These are phyloP conservation scores for Tenualosa ilisha DNA, from an alignment of 2,797 vertebrate genomes.

Conservation along the genomic window DNA sequence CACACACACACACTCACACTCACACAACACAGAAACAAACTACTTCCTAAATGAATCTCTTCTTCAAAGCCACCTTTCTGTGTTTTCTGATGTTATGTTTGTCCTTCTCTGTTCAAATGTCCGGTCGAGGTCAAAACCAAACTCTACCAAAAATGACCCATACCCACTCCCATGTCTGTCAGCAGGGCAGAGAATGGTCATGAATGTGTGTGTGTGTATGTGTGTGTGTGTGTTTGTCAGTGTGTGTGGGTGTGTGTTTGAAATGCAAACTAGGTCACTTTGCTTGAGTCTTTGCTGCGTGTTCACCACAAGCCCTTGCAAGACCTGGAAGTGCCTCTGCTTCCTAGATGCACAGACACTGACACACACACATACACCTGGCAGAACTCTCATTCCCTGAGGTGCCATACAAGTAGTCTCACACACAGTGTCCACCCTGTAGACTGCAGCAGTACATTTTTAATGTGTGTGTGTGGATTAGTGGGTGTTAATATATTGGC, in stretches of 20 bases:
- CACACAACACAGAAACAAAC: not conserved
- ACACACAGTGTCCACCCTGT: too few relatives aligned
- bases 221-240: not conserved
- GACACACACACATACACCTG: too few relatives aligned
- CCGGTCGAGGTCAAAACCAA: not conserved
- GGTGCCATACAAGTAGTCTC: too few relatives aligned
- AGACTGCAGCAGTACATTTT: too few relatives aligned
- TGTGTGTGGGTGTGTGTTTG: not conserved
- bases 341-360: too few relatives aligned
- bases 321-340: too few relatives aligned
- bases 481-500: not conserved
- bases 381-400: too few relatives aligned
- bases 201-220: not conserved
- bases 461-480: too few relatives aligned
- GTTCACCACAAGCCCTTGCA: not conserved
- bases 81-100: not conserved
- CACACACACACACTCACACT: not conserved
- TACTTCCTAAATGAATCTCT: not conserved
- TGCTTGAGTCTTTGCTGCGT: not conserved
- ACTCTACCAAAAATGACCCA: not conserved
- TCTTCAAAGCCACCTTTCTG: not conserved
- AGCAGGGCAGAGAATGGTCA: not conserved
- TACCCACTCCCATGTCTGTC: not conserved
- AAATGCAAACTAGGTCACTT: not conserved
- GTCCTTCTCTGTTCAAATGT: not conserved